These are phyloP conservation scores for Scaptomyza tumidula DNA, from an alignment of 2,888 invertebrate species.

Conservation along the genomic window DNA sequence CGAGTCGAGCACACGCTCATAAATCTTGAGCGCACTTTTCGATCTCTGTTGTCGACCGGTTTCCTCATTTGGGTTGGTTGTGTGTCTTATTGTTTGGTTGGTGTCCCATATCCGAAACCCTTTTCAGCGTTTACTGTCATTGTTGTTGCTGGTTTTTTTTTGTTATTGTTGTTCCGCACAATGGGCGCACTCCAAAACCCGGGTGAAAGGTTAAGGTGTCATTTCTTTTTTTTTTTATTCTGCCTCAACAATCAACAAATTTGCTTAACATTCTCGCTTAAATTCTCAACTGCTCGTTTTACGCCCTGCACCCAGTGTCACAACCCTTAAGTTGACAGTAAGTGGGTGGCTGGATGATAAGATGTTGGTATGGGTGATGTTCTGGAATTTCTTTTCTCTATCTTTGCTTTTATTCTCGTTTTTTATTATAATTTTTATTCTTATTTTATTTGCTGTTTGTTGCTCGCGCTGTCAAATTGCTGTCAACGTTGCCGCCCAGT, in stretches of 20 bases:
- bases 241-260: conserved; percentile 74
- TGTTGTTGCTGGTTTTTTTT: conserved; percentile 7
- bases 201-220: conserved; percentile 76
- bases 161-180: conserved; percentile 37
- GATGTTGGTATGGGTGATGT: background rate
- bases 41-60: conserved; percentile 30
- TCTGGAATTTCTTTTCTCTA: conserved; percentile 30
- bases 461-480: conserved; percentile 80
- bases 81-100: conserved; percentile 7
- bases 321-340: conserved; percentile 63
- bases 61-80: conserved; percentile 5
- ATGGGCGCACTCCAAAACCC: conserved; percentile 36
- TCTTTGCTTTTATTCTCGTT: conserved; percentile 9
- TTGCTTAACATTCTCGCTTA: conserved; percentile 67
- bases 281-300: conserved; percentile 51
- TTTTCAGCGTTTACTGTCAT: conserved; percentile 39
- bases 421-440: conserved; percentile 43
- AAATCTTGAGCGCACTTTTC: conserved; percentile 66
- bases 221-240: conserved; percentile 38
- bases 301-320: conserved; percentile 39
- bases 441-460: conserved; percentile 52
- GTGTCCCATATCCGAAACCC: conserved; percentile 68
- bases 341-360: conserved; percentile 4
- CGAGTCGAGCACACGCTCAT: conserved; percentile 60
- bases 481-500: conserved; percentile 70